Evolutionary conservation across 2,113 vertebrate species (phyloP).

Genomic region (Alosa alosa): DNA sequence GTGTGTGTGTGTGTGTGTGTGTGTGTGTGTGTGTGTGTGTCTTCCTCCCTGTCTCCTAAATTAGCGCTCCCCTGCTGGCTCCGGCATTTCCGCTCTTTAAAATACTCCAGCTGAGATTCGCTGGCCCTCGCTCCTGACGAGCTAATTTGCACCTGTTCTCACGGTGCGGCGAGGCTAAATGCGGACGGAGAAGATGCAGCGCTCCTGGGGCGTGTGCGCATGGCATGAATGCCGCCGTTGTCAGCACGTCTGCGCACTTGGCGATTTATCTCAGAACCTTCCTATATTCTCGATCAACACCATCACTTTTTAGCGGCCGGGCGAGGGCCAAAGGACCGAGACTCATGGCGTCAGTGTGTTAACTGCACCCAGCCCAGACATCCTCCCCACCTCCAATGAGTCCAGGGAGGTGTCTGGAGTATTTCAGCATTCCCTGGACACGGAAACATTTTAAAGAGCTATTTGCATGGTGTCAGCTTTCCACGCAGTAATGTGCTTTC

Average conservation of each 20-base stretch:
- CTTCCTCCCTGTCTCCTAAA: background rate
- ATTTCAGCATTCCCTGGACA: conserved; percentile 22
- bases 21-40: background rate
- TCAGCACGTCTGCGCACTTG: background rate
- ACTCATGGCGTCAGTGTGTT: background rate
- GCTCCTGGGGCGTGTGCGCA: background rate
- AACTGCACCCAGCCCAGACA: background rate
- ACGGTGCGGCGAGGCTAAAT: conserved; percentile 19
- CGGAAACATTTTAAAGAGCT: conserved; percentile 12
- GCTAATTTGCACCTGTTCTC: conserved; percentile 25
- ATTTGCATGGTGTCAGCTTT: background rate
- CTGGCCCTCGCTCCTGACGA: background rate
- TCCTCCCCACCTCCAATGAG: background rate
- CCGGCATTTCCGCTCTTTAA: conserved; percentile 2
- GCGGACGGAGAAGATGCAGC: background rate
- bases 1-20: too few species aligned
- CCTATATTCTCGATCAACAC: background rate
- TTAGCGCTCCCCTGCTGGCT: background rate
- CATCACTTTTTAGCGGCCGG: background rate
- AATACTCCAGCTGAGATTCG: conserved; percentile 2
- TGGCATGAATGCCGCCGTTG: background rate
- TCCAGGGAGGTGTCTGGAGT: background rate
- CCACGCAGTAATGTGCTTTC: background rate
- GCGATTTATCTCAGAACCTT: conserved; percentile 16
- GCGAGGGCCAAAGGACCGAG: background rate